These are phyloP conservation scores for Steinernema feltiae DNA, from an alignment of 1,140 invertebrate species.

Conservation along the genomic window DNA sequence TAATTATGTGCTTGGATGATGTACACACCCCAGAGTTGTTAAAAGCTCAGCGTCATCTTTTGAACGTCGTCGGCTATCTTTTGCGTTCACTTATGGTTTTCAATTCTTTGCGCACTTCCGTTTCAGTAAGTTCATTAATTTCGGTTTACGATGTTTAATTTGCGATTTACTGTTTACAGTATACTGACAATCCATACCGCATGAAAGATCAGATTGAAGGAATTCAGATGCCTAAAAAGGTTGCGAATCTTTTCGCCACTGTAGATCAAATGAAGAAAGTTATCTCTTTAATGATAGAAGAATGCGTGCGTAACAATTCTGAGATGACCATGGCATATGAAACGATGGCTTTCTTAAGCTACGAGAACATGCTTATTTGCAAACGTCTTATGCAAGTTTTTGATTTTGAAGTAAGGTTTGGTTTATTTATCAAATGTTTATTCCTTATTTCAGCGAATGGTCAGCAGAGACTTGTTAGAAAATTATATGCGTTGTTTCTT, in stretches of 20 bases:
- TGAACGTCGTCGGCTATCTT: neutral
- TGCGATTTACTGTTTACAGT: neutral
- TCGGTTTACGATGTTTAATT: neutral
- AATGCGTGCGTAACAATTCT: neutral
- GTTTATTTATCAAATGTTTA: neutral
- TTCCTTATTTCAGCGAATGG: neutral
- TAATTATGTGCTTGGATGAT: neutral
- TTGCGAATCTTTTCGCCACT: neutral
- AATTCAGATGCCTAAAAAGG: neutral
- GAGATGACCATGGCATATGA: neutral
- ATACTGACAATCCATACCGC: neutral
- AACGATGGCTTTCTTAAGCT: neutral
- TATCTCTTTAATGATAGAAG: neutral
- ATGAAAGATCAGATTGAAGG: neutral
- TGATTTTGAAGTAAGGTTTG: neutral
- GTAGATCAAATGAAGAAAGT: neutral
- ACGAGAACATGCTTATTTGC: neutral
- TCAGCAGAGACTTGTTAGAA: neutral
- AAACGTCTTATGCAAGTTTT: neutral
- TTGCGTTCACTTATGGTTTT: neutral
- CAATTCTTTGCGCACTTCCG: neutral
- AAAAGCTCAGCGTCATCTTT: neutral
- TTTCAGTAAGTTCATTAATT: neutral
- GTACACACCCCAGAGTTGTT: neutral
- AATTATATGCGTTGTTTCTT: neutral